Base-by-base conservation (phyloP, 1,140 invertebrate species). In the Leptonema lineaticorne region DNA sequence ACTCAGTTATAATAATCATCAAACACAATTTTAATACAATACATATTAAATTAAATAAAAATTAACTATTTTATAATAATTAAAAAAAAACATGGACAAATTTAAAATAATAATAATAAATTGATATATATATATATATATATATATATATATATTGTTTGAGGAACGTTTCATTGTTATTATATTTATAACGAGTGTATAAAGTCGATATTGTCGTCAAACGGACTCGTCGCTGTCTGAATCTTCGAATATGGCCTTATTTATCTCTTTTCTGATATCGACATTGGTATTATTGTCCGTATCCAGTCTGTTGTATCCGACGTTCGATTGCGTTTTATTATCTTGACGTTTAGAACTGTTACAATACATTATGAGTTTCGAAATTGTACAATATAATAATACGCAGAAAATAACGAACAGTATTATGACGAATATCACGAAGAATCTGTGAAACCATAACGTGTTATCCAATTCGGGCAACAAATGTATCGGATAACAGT, bases 401-500 rank as follows among this genome's bases (percentile, higher is more conserved):
- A 53, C 63, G n/a, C 65, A 56, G 4, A 63, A 27, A n/a, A 66
- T 22, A 11, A 69, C 37, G 29, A 67, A 68, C 26, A 73, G 30
- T 37, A 75, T 64, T 22, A 76, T 68, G 29, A 62, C 63, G 57
- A 78, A 71, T 0, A 76, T 33, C 14, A 79, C 33, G 68, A 75
- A 73, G 7, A 75, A 63, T 41, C 74, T 71, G 26, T 74, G 74
- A 59, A 74, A 75, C 78, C 76, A 80, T 37, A 75, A 76, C 57
- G 75, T 71, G 30, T 74, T 74, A 7, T 75, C 9, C 8, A 81
- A 74, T 50, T 75, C 71, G 9, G 71, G 70, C 1, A 76, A 65
- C 58, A 80, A 56, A 26, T 72, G 73, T 18, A 63, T 50, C 6
- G 79, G 77, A 73, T 81, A 82, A 69, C 81, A 82, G 66, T 80